These are phyloP conservation scores for Hylaeus anthracinus DNA, from an alignment of 1,140 invertebrate species.

Conservation along the genomic window DNA sequence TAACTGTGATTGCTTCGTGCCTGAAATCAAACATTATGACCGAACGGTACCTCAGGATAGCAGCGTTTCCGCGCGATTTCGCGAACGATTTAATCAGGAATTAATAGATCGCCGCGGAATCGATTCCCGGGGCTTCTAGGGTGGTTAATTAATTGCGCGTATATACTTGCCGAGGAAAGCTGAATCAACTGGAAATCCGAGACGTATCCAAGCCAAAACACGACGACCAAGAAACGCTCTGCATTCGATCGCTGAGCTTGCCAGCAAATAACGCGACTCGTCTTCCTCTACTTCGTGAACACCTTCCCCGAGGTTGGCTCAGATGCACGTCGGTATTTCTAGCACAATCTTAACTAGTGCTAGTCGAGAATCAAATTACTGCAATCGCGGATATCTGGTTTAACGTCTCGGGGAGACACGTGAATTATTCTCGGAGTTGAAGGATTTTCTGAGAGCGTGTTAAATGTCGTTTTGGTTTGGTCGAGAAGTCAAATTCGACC, in stretches of 20 bases:
- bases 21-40: background rate
- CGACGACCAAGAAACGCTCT: constrained; percentile 39
- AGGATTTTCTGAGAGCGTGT: too few relatives aligned
- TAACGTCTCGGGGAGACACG: too few relatives aligned
- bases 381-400: too few relatives aligned
- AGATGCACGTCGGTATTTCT: background rate
- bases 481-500: too few relatives aligned
- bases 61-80: constrained; percentile 22
- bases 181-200: constrained; percentile 27
- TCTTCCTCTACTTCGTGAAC: constrained; percentile 50
- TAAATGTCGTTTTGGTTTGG: too few relatives aligned
- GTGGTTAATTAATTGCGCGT: constrained; percentile 37
- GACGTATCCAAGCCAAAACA: constrained; percentile 2
- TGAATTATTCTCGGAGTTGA: too few relatives aligned
- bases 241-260: constrained; percentile 27
- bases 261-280: constrained; percentile 42
- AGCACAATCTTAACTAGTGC: background rate
- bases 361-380: background rate
- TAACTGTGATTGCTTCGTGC: background rate
- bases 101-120: constrained; percentile 40
- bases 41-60: background rate
- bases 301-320: background rate
- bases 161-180: constrained; percentile 25
- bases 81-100: constrained; percentile 37
- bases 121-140: constrained; percentile 11